Evolutionary conservation across 2,888 invertebrate genomes (phyloP).

Genomic region (Oscheius myriophilus): DNA sequence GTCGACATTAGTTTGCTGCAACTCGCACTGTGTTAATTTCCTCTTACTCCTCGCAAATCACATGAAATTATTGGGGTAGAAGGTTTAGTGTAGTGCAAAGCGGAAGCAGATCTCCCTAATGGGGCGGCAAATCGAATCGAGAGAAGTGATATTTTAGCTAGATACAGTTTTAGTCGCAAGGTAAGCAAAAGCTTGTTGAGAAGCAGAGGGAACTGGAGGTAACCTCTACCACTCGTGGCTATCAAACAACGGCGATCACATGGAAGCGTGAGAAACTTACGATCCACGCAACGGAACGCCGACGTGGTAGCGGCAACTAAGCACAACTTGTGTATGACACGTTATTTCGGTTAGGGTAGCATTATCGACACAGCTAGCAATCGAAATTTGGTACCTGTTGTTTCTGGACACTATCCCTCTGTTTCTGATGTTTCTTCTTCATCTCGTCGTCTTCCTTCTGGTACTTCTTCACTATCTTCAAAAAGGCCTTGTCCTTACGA

Average conservation of each 20-base stretch:
- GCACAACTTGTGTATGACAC: constrained; percentile 10
- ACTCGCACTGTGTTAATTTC: neutral
- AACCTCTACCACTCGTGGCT: neutral
- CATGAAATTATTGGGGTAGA: constrained; percentile 2
- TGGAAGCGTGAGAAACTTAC: constrained; percentile 41
- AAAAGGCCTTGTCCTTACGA: constrained; percentile 84
- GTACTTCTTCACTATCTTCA: constrained; percentile 91
- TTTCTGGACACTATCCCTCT: constrained; percentile 86
- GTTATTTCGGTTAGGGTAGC: constrained; percentile 10
- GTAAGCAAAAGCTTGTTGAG: constrained; percentile 10
- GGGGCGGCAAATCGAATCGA: too few relatives aligned
- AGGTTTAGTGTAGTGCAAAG: neutral
- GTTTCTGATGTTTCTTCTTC: constrained; percentile 90
- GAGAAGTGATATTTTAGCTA: too few relatives aligned
- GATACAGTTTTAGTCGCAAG: neutral
- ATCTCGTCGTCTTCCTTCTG: constrained; percentile 91
- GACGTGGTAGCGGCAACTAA: constrained; percentile 24
- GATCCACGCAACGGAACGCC: constrained; percentile 47
- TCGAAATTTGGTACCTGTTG: constrained; percentile 68
- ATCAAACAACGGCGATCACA: constrained; percentile 24
- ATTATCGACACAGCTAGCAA: neutral
- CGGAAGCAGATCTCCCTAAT: too few relatives aligned
- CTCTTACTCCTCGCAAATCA: too few relatives aligned
- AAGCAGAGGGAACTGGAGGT: constrained; percentile 5
- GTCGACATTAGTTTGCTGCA: constrained; percentile 69